A percentile compares a stretch with the other conserved stretches of the same genome.
Conservation (phyloP, 2,888 invertebrate genomes). For the Trissoscelio sp. region DNA sequence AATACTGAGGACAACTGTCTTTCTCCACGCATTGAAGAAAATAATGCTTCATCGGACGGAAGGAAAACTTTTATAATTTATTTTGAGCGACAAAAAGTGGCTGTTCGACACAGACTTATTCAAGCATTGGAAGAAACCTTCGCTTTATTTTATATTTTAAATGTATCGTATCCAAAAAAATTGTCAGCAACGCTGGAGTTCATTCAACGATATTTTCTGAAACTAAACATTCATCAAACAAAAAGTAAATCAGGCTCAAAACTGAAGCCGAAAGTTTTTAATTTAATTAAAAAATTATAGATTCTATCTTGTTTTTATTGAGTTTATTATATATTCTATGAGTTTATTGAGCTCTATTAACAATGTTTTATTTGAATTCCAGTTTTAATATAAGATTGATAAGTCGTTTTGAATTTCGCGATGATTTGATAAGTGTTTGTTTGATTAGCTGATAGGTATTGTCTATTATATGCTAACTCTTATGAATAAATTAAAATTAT, state of each 20-base stretch:
- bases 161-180: constrained; percentile 1
- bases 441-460: no score
- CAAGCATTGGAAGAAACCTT: constrained; percentile 17
- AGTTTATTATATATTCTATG: no score
- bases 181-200: constrained; percentile 24
- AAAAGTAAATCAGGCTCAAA: no score
- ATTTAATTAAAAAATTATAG: not conserved
- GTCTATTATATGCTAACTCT: no score
- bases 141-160: constrained; percentile 31
- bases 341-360: not conserved
- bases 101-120: not conserved
- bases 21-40: not conserved
- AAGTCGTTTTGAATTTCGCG: no score
- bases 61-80: not conserved
- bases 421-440: no score
- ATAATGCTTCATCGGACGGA: no score
- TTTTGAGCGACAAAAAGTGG: not conserved
- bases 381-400: not conserved
- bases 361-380: not conserved
- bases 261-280: not conserved
- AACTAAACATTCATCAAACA: constrained; percentile 7
- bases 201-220: constrained; percentile 30
- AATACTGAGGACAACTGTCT: no score
- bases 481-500: no score
- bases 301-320: no score